Evolutionary conservation across 2,113 vertebrate species (phyloP), one percentile per base, ranked within the genome.

Genomic region (Platycercus adscitus): DNA sequence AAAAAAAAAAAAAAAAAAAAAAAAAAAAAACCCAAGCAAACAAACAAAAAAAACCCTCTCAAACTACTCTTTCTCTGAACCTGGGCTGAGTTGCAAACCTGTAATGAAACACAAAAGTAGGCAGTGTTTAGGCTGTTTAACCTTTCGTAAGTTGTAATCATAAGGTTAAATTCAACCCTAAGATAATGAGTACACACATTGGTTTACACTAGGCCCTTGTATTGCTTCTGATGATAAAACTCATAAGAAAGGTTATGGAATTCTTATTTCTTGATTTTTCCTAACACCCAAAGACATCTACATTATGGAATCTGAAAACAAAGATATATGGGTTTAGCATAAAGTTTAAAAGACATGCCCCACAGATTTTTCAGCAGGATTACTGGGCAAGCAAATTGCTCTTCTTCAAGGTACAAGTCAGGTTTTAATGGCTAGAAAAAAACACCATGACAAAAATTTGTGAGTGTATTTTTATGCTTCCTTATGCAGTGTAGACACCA

Each of bases 261-360:
- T 43, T 83, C 71, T 84, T 60, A 18, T 26, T 55, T 69, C 61
- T n/a, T 24, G 28, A 61, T 79, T 68, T 65, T 84, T 78, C 41
- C 13, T 9, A 66, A 10, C 6, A 13, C 8, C 5, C 5, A 76
- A 78, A 75, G 39, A 4, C 11, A 3, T 3, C 1, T 7, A 9
- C 3, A 13, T 65, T 46, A 47, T 52, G 17, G 20, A 71, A 26
- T 21, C 12, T 61, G 14, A 86, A 63, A 87, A 63, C 1, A 75
- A 91, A 68, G 44, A 11, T 43, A 7, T 6, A 17, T 23, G 25
- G 10, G 2, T 81, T 77, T 71, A 28, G 6, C 31, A 26, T 3
- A 17, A 33, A 6, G 1, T 31, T 70, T 60, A 71, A 78, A 86
- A 39, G 21, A 19, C 23, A n/a, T 84, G 9, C 20, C 33, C 29